Evolutionary conservation across 2,113 vertebrate genomes (phyloP), one percentile per base, ranked within the genome.

Genomic region (Gallinago undulata): DNA sequence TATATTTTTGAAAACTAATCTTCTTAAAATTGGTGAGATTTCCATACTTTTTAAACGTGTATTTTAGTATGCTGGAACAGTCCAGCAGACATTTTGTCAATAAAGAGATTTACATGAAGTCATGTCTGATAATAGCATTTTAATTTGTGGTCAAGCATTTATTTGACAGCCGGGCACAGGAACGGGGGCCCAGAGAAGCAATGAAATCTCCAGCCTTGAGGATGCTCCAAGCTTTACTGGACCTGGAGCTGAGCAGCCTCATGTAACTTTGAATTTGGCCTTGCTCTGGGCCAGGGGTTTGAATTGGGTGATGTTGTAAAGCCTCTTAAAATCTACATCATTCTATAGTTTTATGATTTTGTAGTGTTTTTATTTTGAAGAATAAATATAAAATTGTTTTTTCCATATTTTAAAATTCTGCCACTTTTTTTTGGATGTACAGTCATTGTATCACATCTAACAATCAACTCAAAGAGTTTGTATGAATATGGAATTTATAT

Each of bases 11-110:
- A 99, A 98, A 97, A 98, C 97, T 79, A 98, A 98, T 93, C 96
- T 98, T 24, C 98, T 99, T 95, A 99, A 99, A 98, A 99, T 99
- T 85, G 98, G 99, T 99, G 98, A 98, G 98, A 89, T 79, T 86
- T 93, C 69, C 55, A 30, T 64, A 30, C 19, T 81, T 95, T 43
- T 64, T 21, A 68, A 82, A 63, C 53, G 17, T 51, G 2, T 23
- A 19, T 91, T 92, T 72, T 55, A 59, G 37, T 86, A 39, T 33
- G 51, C 31, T 55, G 12, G 27, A 64, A 83, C 14, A 41, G 11
- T 51, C 18, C 28, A 43, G 77, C 89, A 77, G 75, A 43, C 5
- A 19, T 87, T 63, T 78, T 87, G 19, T 62, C 37, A 43, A 19
- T 69, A 60, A 63, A 28, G 47, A 28, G 62, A 72, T 66, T 93